Percentiles rank a stretch among this genome's conserved stretches.
Evolutionary conservation across 2,113 vertebrate species (phyloP).

Genomic region (Aythya baeri): DNA sequence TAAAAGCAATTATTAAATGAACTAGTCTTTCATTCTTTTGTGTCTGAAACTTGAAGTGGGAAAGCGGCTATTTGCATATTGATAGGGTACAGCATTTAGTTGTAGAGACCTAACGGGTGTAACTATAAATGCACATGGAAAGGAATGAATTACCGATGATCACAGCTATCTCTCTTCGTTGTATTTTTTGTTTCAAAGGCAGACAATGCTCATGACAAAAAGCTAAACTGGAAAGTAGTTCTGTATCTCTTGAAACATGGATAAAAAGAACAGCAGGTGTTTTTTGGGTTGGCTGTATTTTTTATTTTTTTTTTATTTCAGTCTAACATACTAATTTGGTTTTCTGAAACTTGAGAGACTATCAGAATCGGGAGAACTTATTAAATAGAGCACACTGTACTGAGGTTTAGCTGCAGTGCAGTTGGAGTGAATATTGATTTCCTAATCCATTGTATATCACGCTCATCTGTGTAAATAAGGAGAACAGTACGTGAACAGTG

Average conservation of each 20-base stretch:
- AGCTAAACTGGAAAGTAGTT: not conserved
- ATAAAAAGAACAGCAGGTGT: not conserved
- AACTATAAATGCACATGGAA: not conserved
- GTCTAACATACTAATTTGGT: not conserved
- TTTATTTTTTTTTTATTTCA: not conserved
- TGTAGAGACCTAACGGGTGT: not conserved
- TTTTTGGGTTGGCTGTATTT: not conserved
- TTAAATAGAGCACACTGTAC: not conserved
- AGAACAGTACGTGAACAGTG: not conserved
- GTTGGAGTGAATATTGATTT: not conserved
- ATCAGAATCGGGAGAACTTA: not conserved
- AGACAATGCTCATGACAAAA: not conserved
- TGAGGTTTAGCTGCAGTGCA: not conserved
- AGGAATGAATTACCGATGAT: not conserved
- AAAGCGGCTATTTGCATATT: constrained; percentile 24
- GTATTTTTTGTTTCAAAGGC: not conserved
- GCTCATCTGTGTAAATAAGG: not conserved
- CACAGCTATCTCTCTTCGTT: not conserved
- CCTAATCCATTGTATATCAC: not conserved
- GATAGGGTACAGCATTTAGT: not conserved
- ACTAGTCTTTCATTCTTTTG: not conserved
- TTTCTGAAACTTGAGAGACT: not conserved
- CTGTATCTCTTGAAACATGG: not conserved
- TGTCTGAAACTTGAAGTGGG: not conserved
- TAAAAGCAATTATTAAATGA: not conserved